Conservation (phyloP, 2,113 vertebrate genomes). For the Puntigrus tetrazona region DNA sequence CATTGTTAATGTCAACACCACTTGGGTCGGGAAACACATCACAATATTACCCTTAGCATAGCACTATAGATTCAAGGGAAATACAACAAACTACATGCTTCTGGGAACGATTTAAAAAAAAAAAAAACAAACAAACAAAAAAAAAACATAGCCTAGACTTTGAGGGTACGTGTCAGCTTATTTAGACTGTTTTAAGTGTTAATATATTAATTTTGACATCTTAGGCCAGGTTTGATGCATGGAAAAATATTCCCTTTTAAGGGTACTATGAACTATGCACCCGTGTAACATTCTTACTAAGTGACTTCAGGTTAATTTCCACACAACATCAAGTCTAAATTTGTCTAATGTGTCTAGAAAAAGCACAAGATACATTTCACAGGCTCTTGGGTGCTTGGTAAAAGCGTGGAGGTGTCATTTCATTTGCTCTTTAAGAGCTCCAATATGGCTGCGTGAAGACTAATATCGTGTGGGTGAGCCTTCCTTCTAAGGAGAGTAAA, state of each 20-base stretch:
- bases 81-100: not conserved
- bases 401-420: not conserved
- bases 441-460: conserved; percentile 57
- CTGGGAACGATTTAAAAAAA: not conserved
- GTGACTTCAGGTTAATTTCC: conserved; percentile 10
- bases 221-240: not conserved
- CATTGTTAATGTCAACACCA: conserved; percentile 22
- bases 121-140: not conserved
- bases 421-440: conserved; percentile 48
- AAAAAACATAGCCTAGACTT: not conserved
- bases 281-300: not conserved
- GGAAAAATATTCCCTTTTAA: not conserved
- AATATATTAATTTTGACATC: not conserved
- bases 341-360: not conserved
- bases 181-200: not conserved
- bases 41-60: not conserved
- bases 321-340: not conserved
- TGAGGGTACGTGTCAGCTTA: not conserved
- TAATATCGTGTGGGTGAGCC: conserved; percentile 63
- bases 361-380: not conserved
- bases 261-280: not conserved
- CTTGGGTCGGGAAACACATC: not conserved
- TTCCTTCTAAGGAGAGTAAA: conserved; percentile 66
- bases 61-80: conserved; percentile 15
- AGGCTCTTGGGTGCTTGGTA: not conserved